Percentiles rank a stretch among this genome's conserved stretches.
These are phyloP conservation scores for Ceyx melanurus DNA, from an alignment of 2,113 vertebrate species.

Conservation along the genomic window DNA sequence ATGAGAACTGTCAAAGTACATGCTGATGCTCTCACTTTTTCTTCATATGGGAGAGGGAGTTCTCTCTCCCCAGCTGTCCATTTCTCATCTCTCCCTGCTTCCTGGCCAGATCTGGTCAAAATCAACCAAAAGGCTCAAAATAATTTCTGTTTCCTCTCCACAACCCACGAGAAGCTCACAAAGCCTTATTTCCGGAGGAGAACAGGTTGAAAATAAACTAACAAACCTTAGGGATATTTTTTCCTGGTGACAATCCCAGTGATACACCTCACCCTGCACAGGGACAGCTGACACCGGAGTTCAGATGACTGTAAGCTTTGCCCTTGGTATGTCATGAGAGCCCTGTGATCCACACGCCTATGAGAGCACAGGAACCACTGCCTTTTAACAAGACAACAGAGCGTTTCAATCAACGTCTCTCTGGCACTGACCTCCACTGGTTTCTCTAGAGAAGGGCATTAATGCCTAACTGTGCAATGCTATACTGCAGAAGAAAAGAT, in stretches of 20 bases:
- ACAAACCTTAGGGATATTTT: constrained; percentile 1
- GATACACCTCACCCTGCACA: background rate
- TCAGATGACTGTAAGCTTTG: constrained; percentile 28
- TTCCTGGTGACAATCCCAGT: constrained; percentile 5
- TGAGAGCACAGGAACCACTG: background rate
- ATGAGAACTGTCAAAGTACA: background rate
- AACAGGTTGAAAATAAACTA: constrained; percentile 25
- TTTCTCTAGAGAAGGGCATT: background rate
- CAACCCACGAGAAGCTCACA: background rate
- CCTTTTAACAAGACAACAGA: background rate
- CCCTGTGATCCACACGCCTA: background rate
- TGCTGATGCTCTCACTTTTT: background rate
- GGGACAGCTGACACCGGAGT: background rate
- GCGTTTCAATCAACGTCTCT: background rate
- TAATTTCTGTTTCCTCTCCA: background rate
- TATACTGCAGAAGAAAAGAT: background rate
- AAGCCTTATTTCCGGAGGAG: background rate
- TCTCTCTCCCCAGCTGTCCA: background rate
- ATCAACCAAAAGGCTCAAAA: background rate
- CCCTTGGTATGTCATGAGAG: constrained; percentile 33
- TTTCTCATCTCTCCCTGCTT: background rate
- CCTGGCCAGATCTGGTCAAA: background rate
- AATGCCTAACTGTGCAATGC: background rate
- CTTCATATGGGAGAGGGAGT: background rate
- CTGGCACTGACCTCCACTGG: background rate